Evolutionary conservation across 1,140 invertebrate species (phyloP), one percentile per base, ranked within the genome.

Genomic region (Apis laboriosa): DNA sequence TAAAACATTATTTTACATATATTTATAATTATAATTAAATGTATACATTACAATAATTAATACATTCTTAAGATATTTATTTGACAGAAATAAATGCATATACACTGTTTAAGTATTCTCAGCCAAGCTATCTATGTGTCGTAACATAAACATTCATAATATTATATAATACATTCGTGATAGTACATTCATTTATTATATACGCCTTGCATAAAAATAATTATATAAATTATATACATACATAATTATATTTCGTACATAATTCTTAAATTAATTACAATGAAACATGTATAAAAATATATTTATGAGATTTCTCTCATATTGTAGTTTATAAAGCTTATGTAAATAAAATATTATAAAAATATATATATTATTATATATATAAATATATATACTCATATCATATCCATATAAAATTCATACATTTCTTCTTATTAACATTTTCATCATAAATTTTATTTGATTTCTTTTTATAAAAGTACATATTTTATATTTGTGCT

Each of bases 41-140:
- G 28, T 66, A 68, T 49, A 43, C 9, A 4, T 15, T 15, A 55
- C n/a, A 43, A 43, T 4, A 19, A 61, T 61, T 51, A 53, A 76
- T 61, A 68, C 7, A 68, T 19, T 28, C 56, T 73, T 80, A 7
- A 19, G 12, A 76, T 12, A 9, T 67, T 75, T 75, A 81, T 49
- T 74, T 28, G 13, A 60, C 43, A 80, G 8, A 72, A 51, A 67
- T 67, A 75, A 80, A 67, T 75, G 61, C 34, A 58, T 5, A 34
- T 80, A 80, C 53, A 75, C 28, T 58, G 5, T 63, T 34, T 58
- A 55, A 51, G 17, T 58, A 76, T 51, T 58, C 21, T 28, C n/a
- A 64, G 9, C 7, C 60, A 66, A 61, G 12, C 19, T 66, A 21
- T 34, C 28, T 56, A 56, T 56, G 7, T 56, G 55, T 56, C 34